A percentile compares a stretch with the other conserved stretches of the same genome.
Conservation (phyloP, 2,113 vertebrate genomes). For the Megaptera novaeangliae region DNA sequence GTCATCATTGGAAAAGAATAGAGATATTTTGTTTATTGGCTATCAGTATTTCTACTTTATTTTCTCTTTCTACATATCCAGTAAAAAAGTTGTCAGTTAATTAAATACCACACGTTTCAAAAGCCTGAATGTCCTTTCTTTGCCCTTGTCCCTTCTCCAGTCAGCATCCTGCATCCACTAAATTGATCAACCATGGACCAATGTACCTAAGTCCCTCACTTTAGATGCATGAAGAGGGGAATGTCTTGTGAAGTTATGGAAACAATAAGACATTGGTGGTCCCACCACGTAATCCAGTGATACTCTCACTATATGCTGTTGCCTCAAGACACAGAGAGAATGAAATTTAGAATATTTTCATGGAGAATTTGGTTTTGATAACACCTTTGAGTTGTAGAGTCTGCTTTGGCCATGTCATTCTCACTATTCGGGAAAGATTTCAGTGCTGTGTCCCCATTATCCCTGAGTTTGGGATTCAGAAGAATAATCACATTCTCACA, state of each 20-base stretch:
- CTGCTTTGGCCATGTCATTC: background rate
- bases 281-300: accelerated
- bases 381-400: accelerated
- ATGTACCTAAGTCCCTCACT: no score
- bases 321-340: background rate
- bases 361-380: no score
- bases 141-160: background rate
- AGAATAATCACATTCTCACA: background rate
- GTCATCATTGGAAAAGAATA: accelerated
- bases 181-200: background rate
- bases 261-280: accelerated
- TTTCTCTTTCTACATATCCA: background rate
- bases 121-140: accelerated
- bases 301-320: accelerated
- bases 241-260: accelerated
- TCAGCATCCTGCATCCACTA: background rate
- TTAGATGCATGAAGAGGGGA: accelerated
- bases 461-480: no score
- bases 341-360: background rate
- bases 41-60: background rate
- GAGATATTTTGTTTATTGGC: accelerated
- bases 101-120: no score
- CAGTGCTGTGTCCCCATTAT: accelerated
- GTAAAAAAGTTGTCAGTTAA: accelerated
- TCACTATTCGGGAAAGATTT: background rate